Percentiles rank a stretch among this genome's conserved stretches.
Conservation (phyloP, 1,140 invertebrate genomes). For the Drosophila oshimai region DNA sequence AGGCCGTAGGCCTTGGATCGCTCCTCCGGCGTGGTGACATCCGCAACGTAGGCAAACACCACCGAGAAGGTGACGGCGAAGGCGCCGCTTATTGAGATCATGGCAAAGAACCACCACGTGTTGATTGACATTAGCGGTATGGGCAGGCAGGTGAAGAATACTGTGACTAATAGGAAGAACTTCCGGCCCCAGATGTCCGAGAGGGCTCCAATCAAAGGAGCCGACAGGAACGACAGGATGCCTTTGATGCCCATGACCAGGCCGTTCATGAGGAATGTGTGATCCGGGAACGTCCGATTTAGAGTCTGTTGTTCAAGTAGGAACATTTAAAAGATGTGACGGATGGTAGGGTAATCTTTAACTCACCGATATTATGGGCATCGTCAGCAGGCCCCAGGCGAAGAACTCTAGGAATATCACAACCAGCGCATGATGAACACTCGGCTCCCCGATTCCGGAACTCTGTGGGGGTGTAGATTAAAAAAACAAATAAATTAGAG, state of each 20-base stretch:
- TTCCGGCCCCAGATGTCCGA: constrained; percentile 99
- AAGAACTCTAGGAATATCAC: constrained; percentile 99
- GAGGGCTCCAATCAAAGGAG: constrained; percentile 97
- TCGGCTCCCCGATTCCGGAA: constrained; percentile 95
- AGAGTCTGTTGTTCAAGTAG: constrained; percentile 90
- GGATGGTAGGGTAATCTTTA: background rate
- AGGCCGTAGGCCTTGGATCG: constrained; percentile 97
- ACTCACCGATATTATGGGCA: constrained; percentile 97
- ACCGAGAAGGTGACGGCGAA: constrained; percentile 99
- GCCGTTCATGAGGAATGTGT: constrained; percentile 99
- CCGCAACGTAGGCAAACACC: constrained; percentile 99
- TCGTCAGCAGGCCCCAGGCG: constrained; percentile 98
- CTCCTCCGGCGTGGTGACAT: constrained; percentile 99
- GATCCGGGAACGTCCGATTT: constrained; percentile 98
- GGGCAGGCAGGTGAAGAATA: constrained; percentile 99
- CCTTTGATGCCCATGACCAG: constrained; percentile 99
- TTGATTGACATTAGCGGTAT: constrained; percentile 99
- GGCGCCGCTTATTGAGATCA: constrained; percentile 99
- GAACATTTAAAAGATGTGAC: constrained; percentile 7
- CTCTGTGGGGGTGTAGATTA: too few relatives aligned
- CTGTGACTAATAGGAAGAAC: constrained; percentile 98
- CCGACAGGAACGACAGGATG: constrained; percentile 97
- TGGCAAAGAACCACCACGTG: constrained; percentile 99
- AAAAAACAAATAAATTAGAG: constrained; percentile 2
- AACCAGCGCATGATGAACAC: constrained; percentile 98